Percentiles rank a stretch among this genome's conserved stretches.
phyloP scores from a whole-genome alignment of 2,888 invertebrate genomes.

The Leucozona laternaria region DNA sequence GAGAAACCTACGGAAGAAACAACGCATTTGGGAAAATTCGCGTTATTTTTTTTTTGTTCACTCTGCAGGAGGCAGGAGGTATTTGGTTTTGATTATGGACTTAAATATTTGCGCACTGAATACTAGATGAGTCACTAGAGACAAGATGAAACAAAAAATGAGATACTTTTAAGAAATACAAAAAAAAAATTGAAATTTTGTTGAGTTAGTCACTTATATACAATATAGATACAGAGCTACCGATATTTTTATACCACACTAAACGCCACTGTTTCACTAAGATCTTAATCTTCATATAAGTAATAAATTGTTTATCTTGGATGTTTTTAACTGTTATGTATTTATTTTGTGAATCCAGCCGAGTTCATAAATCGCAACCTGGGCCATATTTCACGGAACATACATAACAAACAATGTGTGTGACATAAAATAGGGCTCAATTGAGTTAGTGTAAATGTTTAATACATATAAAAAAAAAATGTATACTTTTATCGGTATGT shows the following conservation, averaged over 20 bases:
- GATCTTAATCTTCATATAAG: no score
- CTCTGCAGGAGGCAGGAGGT: background rate
- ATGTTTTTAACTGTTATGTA: no score
- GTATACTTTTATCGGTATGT: no score
- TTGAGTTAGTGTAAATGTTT: no score
- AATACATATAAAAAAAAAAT: no score
- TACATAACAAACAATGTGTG: no score
- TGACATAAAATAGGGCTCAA: no score
- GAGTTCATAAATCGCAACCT: no score
- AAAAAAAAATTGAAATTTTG: background rate
- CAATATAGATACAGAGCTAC: background rate
- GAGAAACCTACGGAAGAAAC: background rate
- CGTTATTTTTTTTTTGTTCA: background rate
- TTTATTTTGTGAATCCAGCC: no score
- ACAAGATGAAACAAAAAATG: background rate
- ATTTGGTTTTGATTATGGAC: slow-evolving; percentile 9
- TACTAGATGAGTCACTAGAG: slow-evolving; percentile 29
- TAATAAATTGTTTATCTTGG: no score
- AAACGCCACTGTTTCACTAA: no score
- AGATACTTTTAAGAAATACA: background rate
- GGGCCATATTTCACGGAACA: no score
- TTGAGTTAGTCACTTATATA: background rate
- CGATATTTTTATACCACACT: background rate
- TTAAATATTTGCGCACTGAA: slow-evolving; percentile 39
- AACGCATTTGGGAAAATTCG: slow-evolving; percentile 28